Percentiles rank a stretch among this genome's conserved stretches.
These are phyloP conservation scores for Patella caerulea DNA, from an alignment of 2,888 invertebrate species.

Conservation along the genomic window DNA sequence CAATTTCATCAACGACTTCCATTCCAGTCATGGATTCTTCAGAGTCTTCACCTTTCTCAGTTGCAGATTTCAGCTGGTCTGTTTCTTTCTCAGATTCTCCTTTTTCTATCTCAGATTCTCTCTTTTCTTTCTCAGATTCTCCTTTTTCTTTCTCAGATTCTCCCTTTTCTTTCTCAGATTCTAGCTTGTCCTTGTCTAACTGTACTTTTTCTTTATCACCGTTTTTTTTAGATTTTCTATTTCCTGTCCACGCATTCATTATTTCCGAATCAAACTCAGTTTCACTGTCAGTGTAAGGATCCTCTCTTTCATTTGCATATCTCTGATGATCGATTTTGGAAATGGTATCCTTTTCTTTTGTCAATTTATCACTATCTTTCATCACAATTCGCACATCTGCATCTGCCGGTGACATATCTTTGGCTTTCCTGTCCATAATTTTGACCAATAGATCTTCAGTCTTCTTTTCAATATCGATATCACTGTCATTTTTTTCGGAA, in stretches of 20 bases:
- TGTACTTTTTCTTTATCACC: neutral
- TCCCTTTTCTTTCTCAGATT: neutral
- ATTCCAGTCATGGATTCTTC: constrained; percentile 29
- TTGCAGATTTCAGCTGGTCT: constrained; percentile 13
- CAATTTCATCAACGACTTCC: constrained; percentile 27
- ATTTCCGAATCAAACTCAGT: neutral
- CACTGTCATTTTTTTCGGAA: neutral
- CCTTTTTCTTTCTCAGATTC: constrained; percentile 23
- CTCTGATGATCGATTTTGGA: neutral
- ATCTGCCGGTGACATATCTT: no score
- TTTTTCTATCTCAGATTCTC: constrained; percentile 19
- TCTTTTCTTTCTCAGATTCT: constrained; percentile 29
- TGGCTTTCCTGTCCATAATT: no score
- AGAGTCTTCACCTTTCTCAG: constrained; percentile 5
- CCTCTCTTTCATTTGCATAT: constrained; percentile 3
- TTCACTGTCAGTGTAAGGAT: constrained; percentile 16
- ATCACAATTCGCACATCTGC: no score
- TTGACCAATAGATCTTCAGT: no score
- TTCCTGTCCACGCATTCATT: neutral
- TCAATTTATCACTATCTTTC: no score
- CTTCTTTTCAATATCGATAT: no score
- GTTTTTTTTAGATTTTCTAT: neutral
- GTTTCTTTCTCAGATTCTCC: constrained; percentile 11
- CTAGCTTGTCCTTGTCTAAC: constrained; percentile 26
- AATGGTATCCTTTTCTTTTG: no score